These are phyloP conservation scores for Scolanthus callimorphus DNA, from an alignment of 92 coral and sea anemone genomes.

Conservation along the genomic window DNA sequence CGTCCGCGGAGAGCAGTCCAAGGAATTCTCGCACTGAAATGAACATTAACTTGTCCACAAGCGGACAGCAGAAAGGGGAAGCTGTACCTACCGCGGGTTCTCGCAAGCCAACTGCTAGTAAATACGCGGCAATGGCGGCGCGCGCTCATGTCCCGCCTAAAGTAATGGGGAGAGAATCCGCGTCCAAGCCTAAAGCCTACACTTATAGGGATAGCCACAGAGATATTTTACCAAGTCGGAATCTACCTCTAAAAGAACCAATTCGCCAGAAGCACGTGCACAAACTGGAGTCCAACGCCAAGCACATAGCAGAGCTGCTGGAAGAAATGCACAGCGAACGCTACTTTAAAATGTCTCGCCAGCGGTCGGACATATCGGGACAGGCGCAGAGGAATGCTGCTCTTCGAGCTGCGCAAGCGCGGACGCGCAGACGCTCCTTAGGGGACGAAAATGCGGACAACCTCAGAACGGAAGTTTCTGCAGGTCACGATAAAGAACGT, in stretches of 20 bases:
- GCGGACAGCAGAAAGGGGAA: slow-evolving; percentile 7
- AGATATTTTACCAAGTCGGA: slow-evolving; percentile 52
- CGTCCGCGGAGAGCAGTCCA: slow-evolving; percentile 28
- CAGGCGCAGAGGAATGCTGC: slow-evolving; percentile 94
- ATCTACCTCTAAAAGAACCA: slow-evolving; percentile 15
- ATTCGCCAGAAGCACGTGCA: slow-evolving; percentile 39
- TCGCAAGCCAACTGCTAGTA: slow-evolving; percentile 19
- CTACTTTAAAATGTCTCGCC: slow-evolving; percentile 84
- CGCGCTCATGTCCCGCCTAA: slow-evolving; percentile 37
- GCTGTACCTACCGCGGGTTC: slow-evolving; percentile 9
- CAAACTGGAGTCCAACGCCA: slow-evolving; percentile 87
- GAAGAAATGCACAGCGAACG: slow-evolving; percentile 98
- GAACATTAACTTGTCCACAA: slow-evolving; percentile 25
- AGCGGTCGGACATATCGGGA: slow-evolving; percentile 97
- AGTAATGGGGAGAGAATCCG: slow-evolving; percentile 48
- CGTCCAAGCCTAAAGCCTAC: slow-evolving; percentile 25
- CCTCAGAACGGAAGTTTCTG: neutral
- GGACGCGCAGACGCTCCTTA: slow-evolving; percentile 71
- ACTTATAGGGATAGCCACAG: slow-evolving; percentile 32
- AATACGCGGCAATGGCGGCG: slow-evolving; percentile 44
- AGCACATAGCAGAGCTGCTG: slow-evolving; percentile 85
- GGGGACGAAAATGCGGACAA: slow-evolving; percentile 68
- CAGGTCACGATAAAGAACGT: slow-evolving; percentile 5
- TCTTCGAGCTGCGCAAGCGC: slow-evolving; percentile 74
- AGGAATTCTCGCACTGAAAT: slow-evolving; percentile 30